Conservation (phyloP, 2,888 invertebrate genomes). For the Eulithis testata region DNA sequence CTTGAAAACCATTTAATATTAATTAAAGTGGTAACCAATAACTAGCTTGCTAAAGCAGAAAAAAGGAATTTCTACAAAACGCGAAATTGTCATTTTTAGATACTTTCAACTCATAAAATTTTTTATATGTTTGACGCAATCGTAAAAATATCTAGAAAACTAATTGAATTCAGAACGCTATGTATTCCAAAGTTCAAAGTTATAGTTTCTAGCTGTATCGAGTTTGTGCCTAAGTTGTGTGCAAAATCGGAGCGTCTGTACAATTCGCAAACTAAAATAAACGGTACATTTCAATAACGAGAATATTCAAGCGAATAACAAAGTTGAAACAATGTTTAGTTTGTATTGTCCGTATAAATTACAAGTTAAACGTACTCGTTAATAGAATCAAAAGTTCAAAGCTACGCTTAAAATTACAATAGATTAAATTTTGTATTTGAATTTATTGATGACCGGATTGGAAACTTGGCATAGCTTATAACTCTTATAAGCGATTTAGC, state of each 20-base stretch:
- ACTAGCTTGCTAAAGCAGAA: too few species aligned
- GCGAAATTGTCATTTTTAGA: too few species aligned
- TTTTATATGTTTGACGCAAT: too few species aligned
- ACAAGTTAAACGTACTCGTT: constrained; percentile 28
- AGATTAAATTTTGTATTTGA: constrained; percentile 26
- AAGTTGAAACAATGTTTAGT: constrained; percentile 31
- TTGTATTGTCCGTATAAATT: constrained; percentile 35
- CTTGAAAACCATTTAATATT: too few species aligned
- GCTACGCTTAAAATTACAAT: constrained; percentile 36
- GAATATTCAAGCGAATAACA: constrained; percentile 43
- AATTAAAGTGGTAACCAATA: too few species aligned
- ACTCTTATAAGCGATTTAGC: constrained; percentile 24
- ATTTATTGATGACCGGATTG: constrained; percentile 24
- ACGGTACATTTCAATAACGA: constrained; percentile 4
- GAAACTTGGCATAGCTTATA: constrained; percentile 18
- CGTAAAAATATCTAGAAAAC: too few species aligned
- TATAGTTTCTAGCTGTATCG: too few species aligned
- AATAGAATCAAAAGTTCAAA: constrained; percentile 34
- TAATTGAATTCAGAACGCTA: too few species aligned
- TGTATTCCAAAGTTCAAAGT: too few species aligned
- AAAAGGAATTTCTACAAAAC: too few species aligned
- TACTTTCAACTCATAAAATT: too few species aligned
- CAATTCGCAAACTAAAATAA: constrained; percentile 4
- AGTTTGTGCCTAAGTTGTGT: constrained; percentile 4
- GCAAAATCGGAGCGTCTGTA: constrained; percentile 19